Conservation (phyloP, 2,888 invertebrate genomes). For the Idaea aversata region DNA sequence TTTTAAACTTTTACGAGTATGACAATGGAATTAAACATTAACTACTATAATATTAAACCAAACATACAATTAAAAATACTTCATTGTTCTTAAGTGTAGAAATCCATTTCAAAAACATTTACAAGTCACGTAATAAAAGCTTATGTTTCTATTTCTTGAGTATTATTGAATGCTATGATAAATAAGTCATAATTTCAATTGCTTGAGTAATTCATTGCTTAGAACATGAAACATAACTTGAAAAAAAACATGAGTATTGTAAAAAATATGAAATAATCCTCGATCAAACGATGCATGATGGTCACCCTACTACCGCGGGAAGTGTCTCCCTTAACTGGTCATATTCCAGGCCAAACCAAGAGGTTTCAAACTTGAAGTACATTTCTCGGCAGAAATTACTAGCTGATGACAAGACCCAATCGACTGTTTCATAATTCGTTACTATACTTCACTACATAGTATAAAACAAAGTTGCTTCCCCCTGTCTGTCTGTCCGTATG, state of each 20-base stretch:
- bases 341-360: constrained; percentile 26
- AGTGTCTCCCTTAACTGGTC: constrained; percentile 29
- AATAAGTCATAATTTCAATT: no score
- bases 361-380: constrained; percentile 38
- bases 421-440: constrained; percentile 32
- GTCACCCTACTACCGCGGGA: constrained; percentile 29
- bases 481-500: no score
- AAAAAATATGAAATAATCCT: not conserved
- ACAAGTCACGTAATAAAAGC: no score
- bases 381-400: constrained; percentile 42
- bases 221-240: not conserved
- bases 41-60: not conserved
- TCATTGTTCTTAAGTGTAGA: not conserved
- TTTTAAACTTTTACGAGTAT: not conserved
- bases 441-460: not conserved
- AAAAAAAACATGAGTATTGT: not conserved
- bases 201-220: no score
- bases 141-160: no score
- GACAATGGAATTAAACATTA: not conserved
- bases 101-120: no score
- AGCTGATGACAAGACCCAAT: constrained; percentile 39
- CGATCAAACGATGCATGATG: constrained; percentile 1
- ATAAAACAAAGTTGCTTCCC: no score
- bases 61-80: not conserved
- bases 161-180: no score